Evolutionary conservation across 2,888 invertebrate species (phyloP), one percentile per base, ranked within the genome.

Genomic region (Julus scanicus): DNA sequence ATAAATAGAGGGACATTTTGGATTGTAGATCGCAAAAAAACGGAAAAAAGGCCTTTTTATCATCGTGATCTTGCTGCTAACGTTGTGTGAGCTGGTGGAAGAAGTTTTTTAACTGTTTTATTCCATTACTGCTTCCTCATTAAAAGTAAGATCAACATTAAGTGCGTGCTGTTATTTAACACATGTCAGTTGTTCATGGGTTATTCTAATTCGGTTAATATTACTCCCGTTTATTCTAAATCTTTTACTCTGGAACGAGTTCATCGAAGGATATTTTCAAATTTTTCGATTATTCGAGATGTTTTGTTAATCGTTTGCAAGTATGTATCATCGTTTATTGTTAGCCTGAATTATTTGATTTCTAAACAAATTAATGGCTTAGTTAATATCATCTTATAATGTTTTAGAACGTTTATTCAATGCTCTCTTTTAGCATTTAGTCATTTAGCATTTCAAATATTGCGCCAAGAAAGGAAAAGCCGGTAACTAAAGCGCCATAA

Each of bases 61-160:
- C 80, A 80, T 80, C 37, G 13, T 13, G 80, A 80, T 80, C 80
- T 37, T 80, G 80, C 37, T 80, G 80, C 80, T 37, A 71, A 71
- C 71, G 9, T 71, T 71, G 71, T 71, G 20, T 29, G 29, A 71
- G 29, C n/a, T 71, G 29, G 9, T 80, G 80, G 80, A 80, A 37
- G 37, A 80, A 4, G 37, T 80, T 80, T 80, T 80, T 20, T 6
- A 80, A 80, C 80, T 80, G 71, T 71, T 80, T 80, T 80, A 80
- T 80, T 80, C 80, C 80, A 37, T 80, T 80, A 37, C 11, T 11
- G 80, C 80, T 80, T 71, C 71, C 20, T 80, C 20, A 80, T 37
- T 80, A 37, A 80, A 80, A 80, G 37, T 80, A 80, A 80, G 37
- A 80, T 80, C 80, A 37, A 80, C 80, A 80, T 37, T 2, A 37